Percentiles rank a stretch among this genome's conserved stretches.
These are phyloP conservation scores for Amiota communis DNA, from an alignment of 2,888 invertebrate genomes.

Conservation along the genomic window DNA sequence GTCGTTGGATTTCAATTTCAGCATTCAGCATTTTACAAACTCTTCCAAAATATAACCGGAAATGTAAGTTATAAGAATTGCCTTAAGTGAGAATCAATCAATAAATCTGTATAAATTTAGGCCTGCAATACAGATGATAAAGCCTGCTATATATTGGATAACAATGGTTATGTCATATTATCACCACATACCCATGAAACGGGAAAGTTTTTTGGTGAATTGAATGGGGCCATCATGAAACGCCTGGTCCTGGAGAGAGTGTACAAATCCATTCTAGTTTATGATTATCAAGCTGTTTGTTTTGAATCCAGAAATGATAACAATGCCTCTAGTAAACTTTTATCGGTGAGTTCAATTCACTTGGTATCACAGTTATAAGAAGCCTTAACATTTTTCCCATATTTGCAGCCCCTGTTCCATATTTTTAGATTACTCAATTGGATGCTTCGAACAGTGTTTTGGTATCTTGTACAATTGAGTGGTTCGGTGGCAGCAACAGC, in stretches of 20 bases:
- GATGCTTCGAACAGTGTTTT: conserved; percentile 76
- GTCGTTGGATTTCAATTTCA: conserved; percentile 87
- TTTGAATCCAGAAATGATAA: conserved; percentile 80
- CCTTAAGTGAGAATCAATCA: neutral
- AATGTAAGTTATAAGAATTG: conserved; percentile 75
- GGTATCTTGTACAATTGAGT: conserved; percentile 77
- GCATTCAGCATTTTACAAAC: conserved; percentile 82
- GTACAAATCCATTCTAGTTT: conserved; percentile 82
- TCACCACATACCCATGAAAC: conserved; percentile 82
- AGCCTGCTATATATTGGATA: conserved; percentile 90
- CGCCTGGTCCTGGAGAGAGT: conserved; percentile 83
- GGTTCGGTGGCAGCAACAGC: conserved; percentile 73
- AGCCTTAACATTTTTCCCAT: conserved; percentile 22
- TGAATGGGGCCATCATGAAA: conserved; percentile 85
- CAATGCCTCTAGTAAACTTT: conserved; percentile 77
- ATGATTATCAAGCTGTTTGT: conserved; percentile 93
- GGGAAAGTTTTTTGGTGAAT: conserved; percentile 90
- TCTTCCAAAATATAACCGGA: conserved; percentile 86
- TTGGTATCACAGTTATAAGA: neutral
- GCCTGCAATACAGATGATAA: conserved; percentile 79
- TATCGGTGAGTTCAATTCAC: conserved; percentile 75
- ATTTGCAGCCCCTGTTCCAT: conserved; percentile 77
- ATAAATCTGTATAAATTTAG: conserved; percentile 41
- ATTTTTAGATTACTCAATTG: conserved; percentile 76
- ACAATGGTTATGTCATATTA: conserved; percentile 90